Percentiles rank a stretch among this genome's conserved stretches.
Evolutionary conservation across 2,113 vertebrate genomes (phyloP).

Genomic region (Caranx ignobilis): DNA sequence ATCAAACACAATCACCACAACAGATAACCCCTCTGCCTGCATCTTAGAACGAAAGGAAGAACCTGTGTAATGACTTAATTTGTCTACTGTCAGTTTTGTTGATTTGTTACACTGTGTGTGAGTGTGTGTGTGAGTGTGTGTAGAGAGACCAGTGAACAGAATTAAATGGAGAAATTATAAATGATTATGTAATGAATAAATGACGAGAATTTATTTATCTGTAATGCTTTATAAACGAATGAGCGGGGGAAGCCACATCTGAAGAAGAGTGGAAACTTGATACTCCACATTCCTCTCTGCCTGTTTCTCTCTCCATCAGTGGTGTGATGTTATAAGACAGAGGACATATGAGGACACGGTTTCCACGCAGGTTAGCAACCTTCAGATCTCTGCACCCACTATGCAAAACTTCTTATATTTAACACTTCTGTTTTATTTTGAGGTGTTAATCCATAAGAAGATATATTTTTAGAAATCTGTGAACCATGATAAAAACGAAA

Average conservation of each 20-base stretch:
- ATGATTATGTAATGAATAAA: not conserved
- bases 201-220: not conserved
- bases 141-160: not conserved
- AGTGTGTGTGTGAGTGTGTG: not conserved
- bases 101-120: not conserved
- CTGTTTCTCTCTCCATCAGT: not conserved
- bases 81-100: not conserved
- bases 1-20: constrained; percentile 9
- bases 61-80: not conserved
- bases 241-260: not conserved
- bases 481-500: too few species aligned
- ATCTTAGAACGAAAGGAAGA: not conserved
- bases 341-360: constrained; percentile 36
- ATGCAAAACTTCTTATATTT: too few species aligned
- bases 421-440: too few species aligned
- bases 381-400: not conserved
- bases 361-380: constrained; percentile 19
- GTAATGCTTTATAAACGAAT: not conserved
- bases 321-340: not conserved
- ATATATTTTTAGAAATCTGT: too few species aligned
- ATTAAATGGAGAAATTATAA: not conserved
- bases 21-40: not conserved
- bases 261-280: constrained; percentile 26
- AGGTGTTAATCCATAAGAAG: too few species aligned
- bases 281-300: constrained; percentile 23